Evolutionary conservation across 2,888 invertebrate genomes (phyloP).

Genomic region (Plusia festucae): DNA sequence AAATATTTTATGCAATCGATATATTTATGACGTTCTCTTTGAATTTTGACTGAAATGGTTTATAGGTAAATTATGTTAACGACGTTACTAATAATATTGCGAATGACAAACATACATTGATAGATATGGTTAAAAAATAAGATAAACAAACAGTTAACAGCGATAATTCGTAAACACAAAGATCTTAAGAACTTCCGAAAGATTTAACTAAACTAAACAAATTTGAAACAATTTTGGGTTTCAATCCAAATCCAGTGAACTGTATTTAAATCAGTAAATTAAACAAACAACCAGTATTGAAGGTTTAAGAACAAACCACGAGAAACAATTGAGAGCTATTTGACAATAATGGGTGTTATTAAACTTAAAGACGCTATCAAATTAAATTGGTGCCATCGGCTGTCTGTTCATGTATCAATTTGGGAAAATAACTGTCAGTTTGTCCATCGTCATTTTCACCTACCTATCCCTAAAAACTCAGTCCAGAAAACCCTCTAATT

Average conservation of each 20-base stretch:
- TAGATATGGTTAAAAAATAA: slow-evolving; percentile 17
- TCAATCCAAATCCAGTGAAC: slow-evolving; percentile 56
- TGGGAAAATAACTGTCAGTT: too few relatives aligned
- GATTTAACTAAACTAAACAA: slow-evolving; percentile 55
- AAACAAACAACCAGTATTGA: slow-evolving; percentile 55
- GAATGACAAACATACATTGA: neutral
- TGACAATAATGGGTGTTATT: slow-evolving; percentile 55
- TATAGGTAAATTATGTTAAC: neutral
- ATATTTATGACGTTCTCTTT: too few relatives aligned
- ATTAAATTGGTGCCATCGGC: slow-evolving; percentile 38
- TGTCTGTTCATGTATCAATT: slow-evolving; percentile 36
- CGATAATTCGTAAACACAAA: slow-evolving; percentile 55
- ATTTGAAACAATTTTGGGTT: slow-evolving; percentile 60
- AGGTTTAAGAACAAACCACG: slow-evolving; percentile 50
- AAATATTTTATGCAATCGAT: too few relatives aligned
- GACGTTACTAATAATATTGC: neutral
- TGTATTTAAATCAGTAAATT: slow-evolving; percentile 60
- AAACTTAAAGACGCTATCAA: slow-evolving; percentile 38
- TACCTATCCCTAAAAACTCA: slow-evolving; percentile 11
- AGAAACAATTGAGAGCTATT: slow-evolving; percentile 52
- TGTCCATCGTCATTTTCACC: too few relatives aligned
- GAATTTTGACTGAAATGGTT: neutral
- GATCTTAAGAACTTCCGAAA: too few relatives aligned
- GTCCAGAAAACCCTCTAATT: slow-evolving; percentile 26
- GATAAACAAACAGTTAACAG: slow-evolving; percentile 46